A percentile compares a stretch with the other conserved stretches of the same genome.
phyloP scores from a whole-genome alignment of 2,888 invertebrate genomes.

The Rhamnusium bicolor region DNA sequence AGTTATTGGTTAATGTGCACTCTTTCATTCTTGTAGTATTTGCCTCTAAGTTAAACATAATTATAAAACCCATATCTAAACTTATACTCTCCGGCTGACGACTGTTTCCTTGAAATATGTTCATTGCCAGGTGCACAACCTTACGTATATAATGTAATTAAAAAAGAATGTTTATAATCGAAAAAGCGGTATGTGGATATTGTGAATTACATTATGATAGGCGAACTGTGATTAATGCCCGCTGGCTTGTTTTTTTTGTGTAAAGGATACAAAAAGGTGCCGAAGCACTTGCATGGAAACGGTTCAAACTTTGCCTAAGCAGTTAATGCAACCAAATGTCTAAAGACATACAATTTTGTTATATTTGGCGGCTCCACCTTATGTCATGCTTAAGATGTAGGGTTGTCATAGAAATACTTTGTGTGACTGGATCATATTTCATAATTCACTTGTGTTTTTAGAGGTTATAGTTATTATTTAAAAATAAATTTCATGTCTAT shows the following conservation, averaged over 20 bases:
- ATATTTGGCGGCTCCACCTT: too few relatives aligned
- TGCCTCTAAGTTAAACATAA: neutral
- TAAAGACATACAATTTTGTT: too few relatives aligned
- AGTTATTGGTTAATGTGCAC: neutral
- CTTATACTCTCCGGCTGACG: neutral
- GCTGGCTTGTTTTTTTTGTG: neutral
- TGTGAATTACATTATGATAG: neutral
- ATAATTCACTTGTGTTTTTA: too few relatives aligned
- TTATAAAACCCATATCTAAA: neutral
- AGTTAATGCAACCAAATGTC: too few relatives aligned
- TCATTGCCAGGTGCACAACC: neutral
- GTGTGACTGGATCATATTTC: too few relatives aligned
- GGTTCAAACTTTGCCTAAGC: too few relatives aligned
- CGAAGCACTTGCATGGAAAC: too few relatives aligned
- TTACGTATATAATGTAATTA: neutral
- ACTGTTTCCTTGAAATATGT: neutral
- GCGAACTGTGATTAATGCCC: neutral
- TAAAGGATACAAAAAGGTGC: too few relatives aligned
- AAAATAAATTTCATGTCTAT: too few relatives aligned
- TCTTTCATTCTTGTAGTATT: neutral
- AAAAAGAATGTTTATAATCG: neutral
- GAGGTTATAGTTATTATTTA: too few relatives aligned
- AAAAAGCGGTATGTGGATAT: neutral
- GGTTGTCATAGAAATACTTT: too few relatives aligned
- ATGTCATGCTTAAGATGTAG: too few relatives aligned